These are phyloP conservation scores for Dryococelus australis DNA, from an alignment of 2,888 invertebrate species.

Conservation along the genomic window DNA sequence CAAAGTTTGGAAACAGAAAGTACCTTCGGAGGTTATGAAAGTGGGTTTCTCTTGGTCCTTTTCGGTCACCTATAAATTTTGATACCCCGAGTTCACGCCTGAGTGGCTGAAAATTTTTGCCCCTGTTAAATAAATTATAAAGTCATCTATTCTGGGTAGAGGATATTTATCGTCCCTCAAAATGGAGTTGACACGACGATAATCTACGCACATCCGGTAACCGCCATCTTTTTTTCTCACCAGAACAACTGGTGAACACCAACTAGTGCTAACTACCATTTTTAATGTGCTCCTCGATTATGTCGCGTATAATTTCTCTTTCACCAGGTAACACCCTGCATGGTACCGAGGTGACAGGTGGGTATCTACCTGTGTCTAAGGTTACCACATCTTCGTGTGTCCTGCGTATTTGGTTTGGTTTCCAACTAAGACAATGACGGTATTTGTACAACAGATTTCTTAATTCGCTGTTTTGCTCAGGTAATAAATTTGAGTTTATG, in stretches of 20 bases:
- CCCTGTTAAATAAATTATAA: too few relatives aligned
- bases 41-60: background rate
- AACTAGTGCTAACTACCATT: background rate
- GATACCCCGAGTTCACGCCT: background rate
- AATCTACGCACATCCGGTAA: background rate
- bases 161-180: background rate
- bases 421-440: background rate
- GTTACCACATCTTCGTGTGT: background rate
- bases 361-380: background rate
- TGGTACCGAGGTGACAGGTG: background rate
- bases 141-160: background rate
- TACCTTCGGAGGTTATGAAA: background rate
- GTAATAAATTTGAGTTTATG: background rate
- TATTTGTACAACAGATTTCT: background rate
- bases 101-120: too few relatives aligned
- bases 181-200: background rate
- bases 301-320: background rate
- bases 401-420: background rate
- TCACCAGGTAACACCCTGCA: background rate
- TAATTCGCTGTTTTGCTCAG: background rate
- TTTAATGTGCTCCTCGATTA: background rate
- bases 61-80: background rate
- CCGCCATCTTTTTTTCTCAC: background rate
- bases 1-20: background rate
- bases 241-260: background rate